Evolutionary conservation across 2,888 invertebrate species (phyloP).

Genomic region (Dynastes tityus): DNA sequence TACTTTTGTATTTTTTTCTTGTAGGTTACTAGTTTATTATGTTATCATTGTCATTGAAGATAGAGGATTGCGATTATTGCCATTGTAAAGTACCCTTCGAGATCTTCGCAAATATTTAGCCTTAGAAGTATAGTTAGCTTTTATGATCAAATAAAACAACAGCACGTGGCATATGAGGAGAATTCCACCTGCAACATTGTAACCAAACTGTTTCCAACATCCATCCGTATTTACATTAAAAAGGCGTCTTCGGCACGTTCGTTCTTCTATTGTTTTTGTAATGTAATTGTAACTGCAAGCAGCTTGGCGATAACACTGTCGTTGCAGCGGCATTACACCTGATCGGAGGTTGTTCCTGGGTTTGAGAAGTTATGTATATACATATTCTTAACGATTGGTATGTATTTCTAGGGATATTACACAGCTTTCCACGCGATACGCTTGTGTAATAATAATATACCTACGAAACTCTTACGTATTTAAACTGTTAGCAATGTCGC

Average conservation of each 20-base stretch:
- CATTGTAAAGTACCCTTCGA: too few species aligned
- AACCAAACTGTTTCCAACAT: conserved; percentile 4
- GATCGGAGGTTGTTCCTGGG: neutral
- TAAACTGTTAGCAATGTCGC: conserved; percentile 8
- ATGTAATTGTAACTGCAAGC: conserved; percentile 4
- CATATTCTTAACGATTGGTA: too few species aligned
- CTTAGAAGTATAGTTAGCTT: too few species aligned
- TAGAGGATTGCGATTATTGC: too few species aligned
- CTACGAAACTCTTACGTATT: neutral
- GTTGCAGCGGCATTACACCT: neutral
- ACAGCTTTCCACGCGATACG: neutral
- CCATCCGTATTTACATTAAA: conserved; percentile 9
- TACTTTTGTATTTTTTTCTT: too few species aligned
- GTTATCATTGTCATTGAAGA: too few species aligned
- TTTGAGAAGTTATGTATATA: neutral
- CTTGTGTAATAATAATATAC: conserved; percentile 9
- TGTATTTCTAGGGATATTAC: neutral
- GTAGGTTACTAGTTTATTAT: too few species aligned
- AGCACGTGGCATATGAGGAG: too few species aligned
- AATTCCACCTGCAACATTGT: conserved; percentile 10
- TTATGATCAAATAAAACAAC: too few species aligned
- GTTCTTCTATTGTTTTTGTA: conserved; percentile 2
- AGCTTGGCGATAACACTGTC: neutral
- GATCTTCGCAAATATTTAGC: too few species aligned
- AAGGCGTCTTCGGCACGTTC: neutral